phyloP scores from a whole-genome alignment of 1,140 invertebrate genomes.

The Lethrus apterus region DNA sequence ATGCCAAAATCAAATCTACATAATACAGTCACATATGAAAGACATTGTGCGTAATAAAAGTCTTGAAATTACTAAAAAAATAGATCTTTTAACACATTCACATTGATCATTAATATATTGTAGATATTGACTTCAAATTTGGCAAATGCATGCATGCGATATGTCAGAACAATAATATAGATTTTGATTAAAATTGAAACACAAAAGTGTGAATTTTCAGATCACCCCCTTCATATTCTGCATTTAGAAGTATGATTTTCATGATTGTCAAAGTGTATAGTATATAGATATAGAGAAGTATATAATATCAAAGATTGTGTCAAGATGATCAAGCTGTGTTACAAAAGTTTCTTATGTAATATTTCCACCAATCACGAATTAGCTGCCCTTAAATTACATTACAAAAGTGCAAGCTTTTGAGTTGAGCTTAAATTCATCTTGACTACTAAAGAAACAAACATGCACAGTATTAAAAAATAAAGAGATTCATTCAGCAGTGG shows the following conservation, averaged over 20 bases:
- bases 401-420: neutral
- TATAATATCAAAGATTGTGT: slow-evolving; percentile 11
- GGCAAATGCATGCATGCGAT: slow-evolving; percentile 15
- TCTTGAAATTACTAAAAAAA: slow-evolving; percentile 27
- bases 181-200: neutral
- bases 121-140: slow-evolving; percentile 17
- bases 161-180: slow-evolving; percentile 1
- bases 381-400: too few relatives aligned
- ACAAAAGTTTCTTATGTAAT: too few relatives aligned
- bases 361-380: too few relatives aligned
- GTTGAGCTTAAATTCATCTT: too few relatives aligned
- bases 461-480: too few relatives aligned
- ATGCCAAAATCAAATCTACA: neutral
- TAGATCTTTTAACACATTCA: slow-evolving; percentile 30
- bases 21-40: neutral
- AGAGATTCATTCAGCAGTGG: too few relatives aligned
- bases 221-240: slow-evolving; percentile 8
- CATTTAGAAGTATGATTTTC: slow-evolving; percentile 10
- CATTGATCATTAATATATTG: neutral
- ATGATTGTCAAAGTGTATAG: slow-evolving; percentile 14
- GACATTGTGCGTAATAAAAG: slow-evolving; percentile 29
- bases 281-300: slow-evolving; percentile 8
- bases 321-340: too few relatives aligned
- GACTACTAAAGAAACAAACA: too few relatives aligned
- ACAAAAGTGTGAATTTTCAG: neutral